Percentiles rank a stretch among this genome's conserved stretches.
Evolutionary conservation across 2,888 invertebrate genomes (phyloP).

Genomic region (Tricholauxania praeusta): DNA sequence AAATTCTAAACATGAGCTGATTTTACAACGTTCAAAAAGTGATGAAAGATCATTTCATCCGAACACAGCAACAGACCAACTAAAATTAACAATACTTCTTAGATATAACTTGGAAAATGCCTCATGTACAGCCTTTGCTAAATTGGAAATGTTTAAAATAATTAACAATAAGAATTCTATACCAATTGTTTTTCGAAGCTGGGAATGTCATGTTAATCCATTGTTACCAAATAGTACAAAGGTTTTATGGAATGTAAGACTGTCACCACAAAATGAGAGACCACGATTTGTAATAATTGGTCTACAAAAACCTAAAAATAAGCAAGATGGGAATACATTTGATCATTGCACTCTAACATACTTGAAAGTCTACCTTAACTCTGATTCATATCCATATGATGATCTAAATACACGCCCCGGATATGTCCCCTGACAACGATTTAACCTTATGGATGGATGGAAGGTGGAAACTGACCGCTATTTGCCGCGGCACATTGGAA

Average conservation of each 20-base stretch:
- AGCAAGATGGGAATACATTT: neutral
- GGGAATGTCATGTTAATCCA: neutral
- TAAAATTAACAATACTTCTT: too few relatives aligned
- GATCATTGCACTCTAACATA: slow-evolving; percentile 10
- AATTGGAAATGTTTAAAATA: slow-evolving; percentile 16
- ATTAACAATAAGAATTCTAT: neutral
- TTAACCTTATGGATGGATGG: too few relatives aligned
- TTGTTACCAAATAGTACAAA: neutral
- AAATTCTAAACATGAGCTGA: slow-evolving; percentile 28
- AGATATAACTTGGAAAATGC: slow-evolving; percentile 14
- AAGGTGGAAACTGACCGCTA: too few relatives aligned
- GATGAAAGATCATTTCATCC: neutral
- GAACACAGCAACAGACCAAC: too few relatives aligned
- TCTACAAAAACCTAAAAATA: neutral
- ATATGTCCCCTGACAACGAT: too few relatives aligned
- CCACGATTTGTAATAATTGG: too few relatives aligned
- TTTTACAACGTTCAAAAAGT: slow-evolving; percentile 3
- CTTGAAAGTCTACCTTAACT: slow-evolving; percentile 21
- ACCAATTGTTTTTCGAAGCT: neutral
- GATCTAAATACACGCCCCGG: slow-evolving; percentile 41
- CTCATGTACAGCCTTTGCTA: neutral
- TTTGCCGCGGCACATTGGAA: too few relatives aligned
- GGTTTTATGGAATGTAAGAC: slow-evolving; percentile 4
- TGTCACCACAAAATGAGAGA: too few relatives aligned
- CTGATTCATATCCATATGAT: slow-evolving; percentile 43